phyloP scores from a whole-genome alignment of 2,888 invertebrate genomes.

The Sthenelais limicola region DNA sequence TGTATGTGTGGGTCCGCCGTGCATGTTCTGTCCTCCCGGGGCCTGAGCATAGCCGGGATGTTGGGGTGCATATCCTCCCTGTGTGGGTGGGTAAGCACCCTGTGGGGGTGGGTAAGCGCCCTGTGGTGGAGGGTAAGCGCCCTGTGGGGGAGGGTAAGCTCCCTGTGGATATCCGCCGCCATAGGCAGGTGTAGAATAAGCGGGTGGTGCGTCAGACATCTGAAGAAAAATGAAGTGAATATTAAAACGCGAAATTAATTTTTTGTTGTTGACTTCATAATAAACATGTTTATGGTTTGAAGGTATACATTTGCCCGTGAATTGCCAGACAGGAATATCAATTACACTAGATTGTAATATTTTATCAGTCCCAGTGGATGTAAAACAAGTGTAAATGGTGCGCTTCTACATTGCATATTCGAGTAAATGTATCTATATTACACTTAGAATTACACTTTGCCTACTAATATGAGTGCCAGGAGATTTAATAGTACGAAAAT shows the following conservation, averaged over 20 bases:
- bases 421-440: no score
- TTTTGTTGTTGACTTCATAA: neutral
- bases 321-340: no score
- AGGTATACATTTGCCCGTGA: neutral
- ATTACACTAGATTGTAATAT: no score
- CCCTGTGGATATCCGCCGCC: neutral
- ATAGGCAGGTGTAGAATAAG: neutral
- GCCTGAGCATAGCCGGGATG: slow-evolving; percentile 3
- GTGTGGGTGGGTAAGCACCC: slow-evolving; percentile 36
- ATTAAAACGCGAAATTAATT: neutral
- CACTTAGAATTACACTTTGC: no score
- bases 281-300: neutral
- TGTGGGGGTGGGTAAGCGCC: slow-evolving; percentile 38
- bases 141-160: slow-evolving; percentile 10
- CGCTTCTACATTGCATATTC: no score
- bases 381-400: no score
- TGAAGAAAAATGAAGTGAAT: neutral
- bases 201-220: slow-evolving; percentile 27
- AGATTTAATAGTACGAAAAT: no score
- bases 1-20: neutral
- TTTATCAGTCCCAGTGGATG: no score
- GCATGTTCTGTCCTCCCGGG: neutral
- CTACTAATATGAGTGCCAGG: no score
- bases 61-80: slow-evolving; percentile 27
- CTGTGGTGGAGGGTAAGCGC: slow-evolving; percentile 22